Percentiles rank a stretch among this genome's conserved stretches.
phyloP scores from a whole-genome alignment of 92 coral and sea anemone species.

The Isaurus tuberculatus region DNA sequence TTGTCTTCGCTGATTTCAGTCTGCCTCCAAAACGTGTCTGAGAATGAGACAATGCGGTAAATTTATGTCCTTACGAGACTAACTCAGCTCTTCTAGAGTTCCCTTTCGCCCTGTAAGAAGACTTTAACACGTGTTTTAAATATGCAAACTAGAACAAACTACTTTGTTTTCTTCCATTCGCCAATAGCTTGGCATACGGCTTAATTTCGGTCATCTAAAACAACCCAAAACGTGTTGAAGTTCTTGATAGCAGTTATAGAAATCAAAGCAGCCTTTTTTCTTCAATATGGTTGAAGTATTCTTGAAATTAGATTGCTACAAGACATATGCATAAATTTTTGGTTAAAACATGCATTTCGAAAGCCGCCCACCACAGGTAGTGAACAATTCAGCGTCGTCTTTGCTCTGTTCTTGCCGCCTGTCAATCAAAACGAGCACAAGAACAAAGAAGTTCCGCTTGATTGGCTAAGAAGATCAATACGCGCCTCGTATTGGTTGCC shows the following conservation, averaged over 20 bases:
- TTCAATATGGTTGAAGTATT: neutral
- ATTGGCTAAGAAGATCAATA: conserved; percentile 20
- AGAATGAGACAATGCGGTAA: neutral
- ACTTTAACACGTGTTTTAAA: conserved; percentile 30
- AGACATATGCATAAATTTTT: neutral
- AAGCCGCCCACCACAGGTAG: conserved; percentile 7
- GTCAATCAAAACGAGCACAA: conserved; percentile 33
- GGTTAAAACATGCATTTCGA: neutral
- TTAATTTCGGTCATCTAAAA: neutral
- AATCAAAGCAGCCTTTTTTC: neutral
- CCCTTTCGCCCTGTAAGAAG: neutral
- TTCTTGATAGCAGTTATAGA: neutral
- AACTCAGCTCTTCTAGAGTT: neutral
- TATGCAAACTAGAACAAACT: conserved; percentile 6
- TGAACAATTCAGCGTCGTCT: conserved; percentile 19
- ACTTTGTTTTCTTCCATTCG: neutral
- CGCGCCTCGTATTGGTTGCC: conserved; percentile 25
- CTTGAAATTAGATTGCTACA: neutral
- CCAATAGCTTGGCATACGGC: neutral
- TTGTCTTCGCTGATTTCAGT: no score
- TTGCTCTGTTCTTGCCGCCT: conserved; percentile 23
- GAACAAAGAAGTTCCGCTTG: conserved; percentile 22
- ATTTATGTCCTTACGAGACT: neutral
- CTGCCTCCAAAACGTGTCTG: neutral
- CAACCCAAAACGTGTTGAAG: neutral